phyloP scores from a whole-genome alignment of 2,113 vertebrate genomes.

The Ibidorhyncha struthersii region DNA sequence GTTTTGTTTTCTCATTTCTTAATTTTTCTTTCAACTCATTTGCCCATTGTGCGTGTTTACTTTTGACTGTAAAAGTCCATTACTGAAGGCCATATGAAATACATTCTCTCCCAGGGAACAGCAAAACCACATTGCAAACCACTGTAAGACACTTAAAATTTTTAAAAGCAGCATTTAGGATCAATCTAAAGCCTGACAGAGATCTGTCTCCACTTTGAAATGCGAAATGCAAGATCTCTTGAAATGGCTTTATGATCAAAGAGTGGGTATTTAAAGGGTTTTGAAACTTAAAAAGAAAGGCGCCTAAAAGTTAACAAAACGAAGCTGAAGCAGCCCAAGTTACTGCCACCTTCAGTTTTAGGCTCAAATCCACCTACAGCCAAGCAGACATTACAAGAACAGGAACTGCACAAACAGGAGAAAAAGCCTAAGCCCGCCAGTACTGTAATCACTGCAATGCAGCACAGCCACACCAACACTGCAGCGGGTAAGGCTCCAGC shows the following conservation, averaged over 20 bases:
- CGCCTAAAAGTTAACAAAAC: background rate
- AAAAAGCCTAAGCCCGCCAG: background rate
- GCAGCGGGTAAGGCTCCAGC: background rate
- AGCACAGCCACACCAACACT: background rate
- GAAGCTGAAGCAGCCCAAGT: background rate
- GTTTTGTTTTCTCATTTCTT: background rate
- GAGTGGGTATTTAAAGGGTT: background rate
- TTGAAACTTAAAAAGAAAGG: background rate
- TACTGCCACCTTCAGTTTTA: background rate
- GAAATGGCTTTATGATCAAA: background rate
- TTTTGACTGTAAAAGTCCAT: background rate
- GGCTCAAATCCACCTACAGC: background rate
- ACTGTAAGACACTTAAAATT: conserved; percentile 33
- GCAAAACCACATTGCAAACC: background rate
- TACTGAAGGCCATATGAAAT: background rate
- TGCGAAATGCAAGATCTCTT: background rate
- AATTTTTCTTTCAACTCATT: background rate
- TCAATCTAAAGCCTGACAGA: background rate
- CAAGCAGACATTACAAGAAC: background rate
- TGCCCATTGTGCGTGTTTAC: conserved; percentile 7
- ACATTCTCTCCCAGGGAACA: background rate
- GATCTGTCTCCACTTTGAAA: background rate
- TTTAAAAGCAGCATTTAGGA: conserved; percentile 45
- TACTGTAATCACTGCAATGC: background rate
- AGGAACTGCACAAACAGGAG: background rate